A percentile compares a stretch with the other conserved stretches of the same genome.
These are phyloP conservation scores for Dichetophora obliterata DNA, from an alignment of 2,888 invertebrate species.

Conservation along the genomic window DNA sequence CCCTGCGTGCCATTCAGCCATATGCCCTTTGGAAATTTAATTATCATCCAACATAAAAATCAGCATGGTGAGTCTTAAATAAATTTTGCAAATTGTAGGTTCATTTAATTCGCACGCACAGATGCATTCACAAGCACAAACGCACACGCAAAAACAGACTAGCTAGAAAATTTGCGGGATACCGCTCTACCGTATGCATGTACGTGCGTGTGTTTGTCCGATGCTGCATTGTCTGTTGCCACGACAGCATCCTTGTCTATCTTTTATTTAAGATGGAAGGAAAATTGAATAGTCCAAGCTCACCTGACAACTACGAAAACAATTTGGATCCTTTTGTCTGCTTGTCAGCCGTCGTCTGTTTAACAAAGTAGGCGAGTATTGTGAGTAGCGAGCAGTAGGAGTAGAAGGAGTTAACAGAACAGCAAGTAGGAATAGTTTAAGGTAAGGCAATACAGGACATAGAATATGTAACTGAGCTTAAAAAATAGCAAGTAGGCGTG, in stretches of 20 bases:
- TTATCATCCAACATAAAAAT: constrained; percentile 6
- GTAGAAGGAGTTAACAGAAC: not conserved
- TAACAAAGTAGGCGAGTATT: too few species aligned
- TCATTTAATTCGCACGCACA: constrained; percentile 17
- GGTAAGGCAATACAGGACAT: not conserved
- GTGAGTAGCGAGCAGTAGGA: not conserved
- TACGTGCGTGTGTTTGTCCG: constrained; percentile 49
- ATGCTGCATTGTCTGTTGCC: constrained; percentile 2
- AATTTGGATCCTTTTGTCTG: constrained; percentile 43
- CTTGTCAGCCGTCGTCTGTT: constrained; percentile 3
- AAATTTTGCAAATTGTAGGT: constrained; percentile 13
- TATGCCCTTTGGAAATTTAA: constrained; percentile 30
- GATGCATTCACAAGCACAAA: constrained; percentile 19
- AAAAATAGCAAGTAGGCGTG: not conserved
- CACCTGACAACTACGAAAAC: constrained; percentile 44
- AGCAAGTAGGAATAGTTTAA: constrained; percentile 8
- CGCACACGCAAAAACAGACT: constrained; percentile 19
- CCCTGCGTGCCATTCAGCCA: not conserved
- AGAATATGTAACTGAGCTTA: not conserved
- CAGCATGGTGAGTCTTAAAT: constrained; percentile 7
- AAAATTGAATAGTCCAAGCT: constrained; percentile 60
- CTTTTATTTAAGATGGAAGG: constrained; percentile 63
- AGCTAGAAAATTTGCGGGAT: too few species aligned
- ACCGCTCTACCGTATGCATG: not conserved
- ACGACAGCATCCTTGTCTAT: constrained; percentile 50